Conservation (phyloP, 1,140 invertebrate genomes). For the Drosophila ogumai region DNA sequence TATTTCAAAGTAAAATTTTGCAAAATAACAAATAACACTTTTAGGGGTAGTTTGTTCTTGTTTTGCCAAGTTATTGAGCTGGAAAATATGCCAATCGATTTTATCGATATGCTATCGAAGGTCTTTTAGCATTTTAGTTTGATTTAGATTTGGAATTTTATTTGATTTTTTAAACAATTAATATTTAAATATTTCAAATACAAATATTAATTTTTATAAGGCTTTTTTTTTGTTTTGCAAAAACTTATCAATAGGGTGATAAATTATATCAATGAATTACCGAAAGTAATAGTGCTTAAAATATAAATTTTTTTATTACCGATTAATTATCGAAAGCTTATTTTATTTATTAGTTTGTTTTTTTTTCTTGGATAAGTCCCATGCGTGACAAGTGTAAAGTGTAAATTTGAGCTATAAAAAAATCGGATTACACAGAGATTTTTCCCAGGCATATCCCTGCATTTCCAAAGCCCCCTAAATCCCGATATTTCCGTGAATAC, state of each 20-base stretch:
- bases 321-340: neutral
- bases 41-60: neutral
- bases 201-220: too few species aligned
- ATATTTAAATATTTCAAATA: too few species aligned
- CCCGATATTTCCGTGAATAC: constrained; percentile 10
- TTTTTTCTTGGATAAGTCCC: neutral
- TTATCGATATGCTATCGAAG: neutral
- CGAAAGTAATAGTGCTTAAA: neutral
- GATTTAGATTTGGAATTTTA: neutral
- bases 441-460: neutral
- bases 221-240: too few species aligned
- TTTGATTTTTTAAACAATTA: too few species aligned
- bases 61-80: neutral
- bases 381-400: neutral
- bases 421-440: constrained; percentile 1
- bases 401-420: constrained; percentile 2
- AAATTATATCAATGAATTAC: neutral
- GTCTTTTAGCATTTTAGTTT: neutral
- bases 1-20: neutral
- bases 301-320: neutral
- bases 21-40: neutral
- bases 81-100: neutral
- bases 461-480: neutral
- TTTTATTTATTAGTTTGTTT: neutral
- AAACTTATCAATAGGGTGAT: too few species aligned